Base-by-base conservation (phyloP, 2,888 invertebrate genomes). In the Noctua pronuba region DNA sequence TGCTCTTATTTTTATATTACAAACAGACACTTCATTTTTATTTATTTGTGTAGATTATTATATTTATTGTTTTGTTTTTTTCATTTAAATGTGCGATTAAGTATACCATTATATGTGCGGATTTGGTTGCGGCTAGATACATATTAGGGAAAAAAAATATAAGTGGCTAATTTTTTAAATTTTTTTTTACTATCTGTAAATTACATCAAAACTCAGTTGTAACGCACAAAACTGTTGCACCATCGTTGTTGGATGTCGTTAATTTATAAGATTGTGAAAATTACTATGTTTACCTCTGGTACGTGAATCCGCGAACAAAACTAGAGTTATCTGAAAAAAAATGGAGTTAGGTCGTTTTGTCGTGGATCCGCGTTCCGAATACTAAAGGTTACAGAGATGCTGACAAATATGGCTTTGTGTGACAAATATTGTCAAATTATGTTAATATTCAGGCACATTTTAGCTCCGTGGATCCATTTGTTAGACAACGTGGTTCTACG, bases 91-190 rank as follows among this genome's bases (percentile, higher is more conserved):
- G 21, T 55, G 10, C 7, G 7, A 52, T 44, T 8, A 8, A 44
- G 44, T 44, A 16, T 3, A 35, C 44, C 28, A 62, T 35, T 44
- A 24, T 31, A 66, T 66, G 28, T 10, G 2, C n/a, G 21, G 18
- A 1, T 35, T 24, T 24, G 73, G 13, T 46, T 73, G 67, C 4
- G 62, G 44, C 66, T 73, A 55, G 52, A 80, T 73, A 67, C 38
- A 72, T 28, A 38, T 3, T 35, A 24, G 1, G 31, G 1, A 21
- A 31, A 35, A 35, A 62, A n/a, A 6, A 55, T 55, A 7, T 7
- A 49, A 55, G 55, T n/a, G 11, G 0, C 11, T 0, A 11, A 4
- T 52, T 52, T 52, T n/a, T n/a, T n/a, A n/a, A n/a, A n/a, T n/a
- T n/a, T n/a, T 24, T 24, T 55, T n/a, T 52, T 52, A 52, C 52